Base-by-base conservation (phyloP, 35 echinoderm and acorn worm genomes). In the Diadema setosum region DNA sequence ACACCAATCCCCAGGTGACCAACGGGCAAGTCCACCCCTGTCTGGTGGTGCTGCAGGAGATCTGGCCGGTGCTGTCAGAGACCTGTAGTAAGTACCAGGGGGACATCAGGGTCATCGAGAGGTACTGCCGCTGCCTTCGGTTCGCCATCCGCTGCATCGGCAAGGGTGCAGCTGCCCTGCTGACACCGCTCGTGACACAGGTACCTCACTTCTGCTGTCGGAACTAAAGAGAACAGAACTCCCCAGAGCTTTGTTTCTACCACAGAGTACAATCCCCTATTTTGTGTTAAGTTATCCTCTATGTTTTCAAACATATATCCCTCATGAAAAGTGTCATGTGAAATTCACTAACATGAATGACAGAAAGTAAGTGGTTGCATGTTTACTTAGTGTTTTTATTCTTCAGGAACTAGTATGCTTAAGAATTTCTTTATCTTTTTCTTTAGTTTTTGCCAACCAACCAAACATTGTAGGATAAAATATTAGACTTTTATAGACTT, bases 1-100 rank as follows among this genome's bases (percentile, higher is more conserved):
- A 99, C 58, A 94, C 96, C n/a, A 94, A 85, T 43, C 82, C 93
- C 16, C 73, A 16, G 3, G 80, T 94, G 26, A 90, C 50, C 18
- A 99, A 99, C 40, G 96, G 96, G 18, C 92, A 99, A 41, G 42
- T 82, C 2, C 96, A 99, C 83, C 96, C 96, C 0, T 99, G 96
- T 44, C 88, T 91, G 2, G 81, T 91, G 21, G 41, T 94, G 7
- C 60, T 99, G 2, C 86, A 89, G 37, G 93, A 94, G 18, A 94
- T 94, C 75, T 99, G 96, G 96, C 96, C 92, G 24, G 83, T 99
- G 20, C 46, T 99, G 84, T 99, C 96, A 1, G 83, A 90, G 18
- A 87, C 86, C 7, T 83, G 87, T 56, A 78, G 45, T 31, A 94
- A 82, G 64, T 99, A 99, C 76, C 91, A 99, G 75, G 89, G 83